Evolutionary conservation across 2,113 vertebrate genomes (phyloP).

Genomic region (Nothoprocta perdicaria): DNA sequence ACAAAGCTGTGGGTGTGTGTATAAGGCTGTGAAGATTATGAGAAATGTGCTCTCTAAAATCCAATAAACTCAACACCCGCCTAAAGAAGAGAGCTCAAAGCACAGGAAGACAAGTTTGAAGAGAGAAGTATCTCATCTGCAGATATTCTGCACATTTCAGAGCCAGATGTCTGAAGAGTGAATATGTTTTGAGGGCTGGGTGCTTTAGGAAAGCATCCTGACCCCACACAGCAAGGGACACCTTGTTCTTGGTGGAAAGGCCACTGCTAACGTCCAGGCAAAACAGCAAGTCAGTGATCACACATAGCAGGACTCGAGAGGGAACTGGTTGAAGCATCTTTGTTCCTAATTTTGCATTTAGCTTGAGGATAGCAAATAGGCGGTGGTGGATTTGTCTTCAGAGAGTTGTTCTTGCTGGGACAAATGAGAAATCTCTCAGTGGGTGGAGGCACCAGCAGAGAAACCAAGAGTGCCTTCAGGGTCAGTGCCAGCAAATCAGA

Average conservation of each 20-base stretch:
- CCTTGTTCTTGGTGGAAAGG: background rate
- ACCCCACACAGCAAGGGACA: background rate
- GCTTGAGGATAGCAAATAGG: background rate
- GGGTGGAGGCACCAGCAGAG: background rate
- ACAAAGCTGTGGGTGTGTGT: background rate
- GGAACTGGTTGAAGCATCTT: background rate
- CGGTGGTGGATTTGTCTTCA: background rate
- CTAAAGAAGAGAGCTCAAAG: background rate
- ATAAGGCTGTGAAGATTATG: background rate
- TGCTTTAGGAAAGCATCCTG: background rate
- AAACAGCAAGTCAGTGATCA: background rate
- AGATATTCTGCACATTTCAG: background rate
- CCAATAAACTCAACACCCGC: background rate
- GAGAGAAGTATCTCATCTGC: background rate
- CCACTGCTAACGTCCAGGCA: background rate
- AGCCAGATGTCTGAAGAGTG: background rate
- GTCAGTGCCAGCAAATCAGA: background rate
- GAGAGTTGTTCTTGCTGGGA: background rate
- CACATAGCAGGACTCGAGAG: background rate
- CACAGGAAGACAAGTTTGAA: background rate
- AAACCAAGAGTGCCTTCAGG: background rate
- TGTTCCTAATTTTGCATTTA: background rate
- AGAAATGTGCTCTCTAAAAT: background rate
- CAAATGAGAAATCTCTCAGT: background rate
- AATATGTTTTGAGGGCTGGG: background rate